Percentiles rank a stretch among this genome's conserved stretches.
phyloP scores from a whole-genome alignment of 2,797 vertebrate species.

The Telmatherina bonti region DNA sequence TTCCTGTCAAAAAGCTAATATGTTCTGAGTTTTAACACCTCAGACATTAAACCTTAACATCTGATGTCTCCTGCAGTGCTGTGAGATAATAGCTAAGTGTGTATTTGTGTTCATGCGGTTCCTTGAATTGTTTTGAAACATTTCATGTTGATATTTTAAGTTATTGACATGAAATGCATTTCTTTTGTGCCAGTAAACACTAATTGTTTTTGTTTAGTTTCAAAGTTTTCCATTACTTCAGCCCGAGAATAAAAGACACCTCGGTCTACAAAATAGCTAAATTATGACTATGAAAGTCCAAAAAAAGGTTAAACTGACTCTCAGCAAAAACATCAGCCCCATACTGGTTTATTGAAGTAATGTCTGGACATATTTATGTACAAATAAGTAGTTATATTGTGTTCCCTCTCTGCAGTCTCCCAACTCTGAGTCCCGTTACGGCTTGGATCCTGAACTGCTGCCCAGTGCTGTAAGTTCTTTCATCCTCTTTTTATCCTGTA shows the following conservation, averaged over 20 bases:
- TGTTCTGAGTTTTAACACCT: too few relatives aligned
- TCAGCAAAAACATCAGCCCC: not conserved
- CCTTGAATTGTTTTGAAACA: too few relatives aligned
- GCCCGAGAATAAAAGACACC: too few relatives aligned
- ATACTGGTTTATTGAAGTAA: not conserved
- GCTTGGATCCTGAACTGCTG: constrained; percentile 82
- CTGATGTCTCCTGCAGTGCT: not conserved
- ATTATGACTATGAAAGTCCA: too few relatives aligned
- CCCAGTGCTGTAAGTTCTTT: constrained; percentile 80
- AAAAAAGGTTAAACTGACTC: too few relatives aligned
- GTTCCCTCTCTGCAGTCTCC: constrained; percentile 54
- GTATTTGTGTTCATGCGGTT: too few relatives aligned
- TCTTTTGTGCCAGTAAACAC: too few relatives aligned
- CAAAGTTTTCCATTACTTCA: too few relatives aligned
- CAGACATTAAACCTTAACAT: not conserved
- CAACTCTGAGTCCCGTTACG: constrained; percentile 81
- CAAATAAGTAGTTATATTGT: not conserved
- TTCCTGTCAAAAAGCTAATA: not conserved
- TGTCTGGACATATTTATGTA: not conserved
- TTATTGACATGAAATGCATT: not conserved
- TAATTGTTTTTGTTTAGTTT: not conserved
- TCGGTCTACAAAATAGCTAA: not conserved
- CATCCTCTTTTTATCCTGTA: not conserved
- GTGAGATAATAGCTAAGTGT: not conserved
- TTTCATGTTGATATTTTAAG: too few relatives aligned